phyloP scores from a whole-genome alignment of 2,888 invertebrate species.

The Drosophila bunnanda region DNA sequence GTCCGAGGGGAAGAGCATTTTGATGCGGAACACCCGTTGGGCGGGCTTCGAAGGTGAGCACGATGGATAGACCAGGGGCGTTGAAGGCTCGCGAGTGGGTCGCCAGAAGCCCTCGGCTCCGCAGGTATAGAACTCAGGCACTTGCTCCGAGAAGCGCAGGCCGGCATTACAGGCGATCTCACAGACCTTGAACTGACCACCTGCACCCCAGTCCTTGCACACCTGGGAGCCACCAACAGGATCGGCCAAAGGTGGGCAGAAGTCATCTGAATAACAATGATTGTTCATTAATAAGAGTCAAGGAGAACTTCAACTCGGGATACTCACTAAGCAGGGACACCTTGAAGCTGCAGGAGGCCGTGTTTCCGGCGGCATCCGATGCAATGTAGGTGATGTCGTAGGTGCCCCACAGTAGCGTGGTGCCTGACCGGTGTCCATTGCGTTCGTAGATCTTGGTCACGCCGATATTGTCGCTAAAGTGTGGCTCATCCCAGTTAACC shows the following conservation, averaged over 20 bases:
- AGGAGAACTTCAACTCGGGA: fast-evolving
- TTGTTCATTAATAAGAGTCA: fast-evolving
- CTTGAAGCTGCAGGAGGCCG: slow-evolving; percentile 95
- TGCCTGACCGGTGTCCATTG: slow-evolving; percentile 94
- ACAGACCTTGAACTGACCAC: slow-evolving; percentile 97
- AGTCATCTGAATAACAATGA: slow-evolving; percentile 88
- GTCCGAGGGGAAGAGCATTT: slow-evolving; percentile 98
- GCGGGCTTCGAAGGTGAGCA: slow-evolving; percentile 95
- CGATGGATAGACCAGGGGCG: slow-evolving; percentile 95
- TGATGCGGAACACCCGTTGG: slow-evolving; percentile 96
- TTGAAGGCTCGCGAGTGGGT: slow-evolving; percentile 91
- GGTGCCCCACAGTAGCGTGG: slow-evolving; percentile 95
- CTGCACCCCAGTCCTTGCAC: slow-evolving; percentile 98
- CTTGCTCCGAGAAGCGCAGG: slow-evolving; percentile 95
- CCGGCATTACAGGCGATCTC: slow-evolving; percentile 94
- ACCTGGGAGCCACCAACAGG: slow-evolving; percentile 96
- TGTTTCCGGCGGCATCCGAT: slow-evolving; percentile 95
- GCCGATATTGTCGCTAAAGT: slow-evolving; percentile 95
- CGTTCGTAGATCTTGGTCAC: slow-evolving; percentile 92
- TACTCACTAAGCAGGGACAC: slow-evolving; percentile 94
- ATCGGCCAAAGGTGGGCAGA: slow-evolving; percentile 94
- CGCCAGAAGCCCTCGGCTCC: slow-evolving; percentile 99
- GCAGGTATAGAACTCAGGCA: slow-evolving; percentile 98
- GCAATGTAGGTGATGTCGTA: slow-evolving; percentile 97
- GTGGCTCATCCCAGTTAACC: slow-evolving; percentile 96